Evolutionary conservation across 2,113 vertebrate genomes (phyloP).

Genomic region (Sinocyclocheilus grahami): DNA sequence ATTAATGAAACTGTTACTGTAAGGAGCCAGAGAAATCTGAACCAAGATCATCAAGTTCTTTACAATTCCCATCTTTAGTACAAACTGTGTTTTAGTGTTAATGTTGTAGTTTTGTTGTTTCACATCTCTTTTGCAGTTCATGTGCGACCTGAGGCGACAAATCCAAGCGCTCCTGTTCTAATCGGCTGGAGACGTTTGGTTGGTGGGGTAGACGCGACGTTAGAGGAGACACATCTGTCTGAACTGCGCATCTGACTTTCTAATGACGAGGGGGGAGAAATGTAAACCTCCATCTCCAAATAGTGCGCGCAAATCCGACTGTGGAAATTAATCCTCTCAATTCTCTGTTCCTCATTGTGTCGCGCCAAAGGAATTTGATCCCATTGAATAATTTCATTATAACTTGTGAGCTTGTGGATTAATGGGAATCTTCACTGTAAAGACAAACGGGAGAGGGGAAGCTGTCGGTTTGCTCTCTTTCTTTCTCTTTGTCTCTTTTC

Average conservation of each 20-base stretch:
- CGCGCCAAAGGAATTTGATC: slow-evolving; percentile 64
- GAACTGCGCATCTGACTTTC: slow-evolving; percentile 56
- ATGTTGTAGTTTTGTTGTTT: neutral
- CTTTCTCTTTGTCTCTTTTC: slow-evolving; percentile 16
- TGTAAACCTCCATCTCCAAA: slow-evolving; percentile 65
- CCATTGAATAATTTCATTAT: slow-evolving; percentile 70
- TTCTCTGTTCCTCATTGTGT: slow-evolving; percentile 65
- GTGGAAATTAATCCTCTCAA: slow-evolving; percentile 68
- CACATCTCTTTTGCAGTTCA: neutral
- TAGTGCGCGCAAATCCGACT: slow-evolving; percentile 59
- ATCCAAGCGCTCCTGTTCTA: neutral
- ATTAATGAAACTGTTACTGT: neutral
- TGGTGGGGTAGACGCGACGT: neutral
- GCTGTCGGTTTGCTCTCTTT: slow-evolving; percentile 16
- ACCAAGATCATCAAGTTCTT: neutral
- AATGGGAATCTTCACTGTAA: slow-evolving; percentile 62
- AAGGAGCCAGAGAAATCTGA: too few species aligned
- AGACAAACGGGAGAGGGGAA: slow-evolving; percentile 51
- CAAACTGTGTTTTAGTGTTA: neutral
- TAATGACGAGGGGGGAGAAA: slow-evolving; percentile 59
- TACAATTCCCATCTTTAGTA: neutral
- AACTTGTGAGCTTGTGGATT: slow-evolving; percentile 67
- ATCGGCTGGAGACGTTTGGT: neutral
- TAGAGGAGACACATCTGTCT: slow-evolving; percentile 40
- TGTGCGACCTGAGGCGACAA: neutral